Evolutionary conservation across 2,888 invertebrate genomes (phyloP).

Genomic region (Tholera decimalis): DNA sequence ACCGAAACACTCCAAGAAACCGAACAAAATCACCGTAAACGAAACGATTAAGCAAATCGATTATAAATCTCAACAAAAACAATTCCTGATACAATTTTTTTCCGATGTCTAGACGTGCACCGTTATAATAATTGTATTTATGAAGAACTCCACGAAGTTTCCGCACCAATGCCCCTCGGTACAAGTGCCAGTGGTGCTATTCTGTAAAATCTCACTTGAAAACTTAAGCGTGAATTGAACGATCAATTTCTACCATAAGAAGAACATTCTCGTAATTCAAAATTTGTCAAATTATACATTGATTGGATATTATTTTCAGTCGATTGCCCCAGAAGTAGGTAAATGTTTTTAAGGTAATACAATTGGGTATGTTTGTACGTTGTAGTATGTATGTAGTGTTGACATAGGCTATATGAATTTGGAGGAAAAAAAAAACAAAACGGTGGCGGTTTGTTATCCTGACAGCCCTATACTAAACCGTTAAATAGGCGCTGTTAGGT

Average conservation of each 20-base stretch:
- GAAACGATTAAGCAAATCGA: conserved; percentile 33
- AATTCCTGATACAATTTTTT: conserved; percentile 49
- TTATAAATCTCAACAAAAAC: conserved; percentile 38
- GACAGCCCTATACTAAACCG: too few species aligned
- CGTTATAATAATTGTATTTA: conserved; percentile 56
- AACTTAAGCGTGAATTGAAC: background rate
- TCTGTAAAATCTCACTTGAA: background rate
- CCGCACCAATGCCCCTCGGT: conserved; percentile 42
- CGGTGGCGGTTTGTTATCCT: too few species aligned
- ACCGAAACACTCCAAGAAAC: conserved; percentile 3
- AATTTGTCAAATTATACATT: background rate
- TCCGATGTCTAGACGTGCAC: conserved; percentile 52
- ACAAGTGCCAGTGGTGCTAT: conserved; percentile 4
- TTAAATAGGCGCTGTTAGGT: too few species aligned
- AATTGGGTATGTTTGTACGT: too few species aligned
- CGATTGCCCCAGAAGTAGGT: too few species aligned
- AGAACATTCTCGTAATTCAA: background rate
- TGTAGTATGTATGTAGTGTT: too few species aligned
- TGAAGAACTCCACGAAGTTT: conserved; percentile 27
- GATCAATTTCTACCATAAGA: background rate
- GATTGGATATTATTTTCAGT: background rate
- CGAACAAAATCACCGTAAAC: conserved; percentile 4
- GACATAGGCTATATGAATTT: too few species aligned
- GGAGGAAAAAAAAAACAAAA: too few species aligned
- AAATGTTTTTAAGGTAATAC: too few species aligned